Percentiles rank a stretch among this genome's conserved stretches.
phyloP scores from a whole-genome alignment of 2,113 vertebrate genomes.

The Fregetta grallaria region DNA sequence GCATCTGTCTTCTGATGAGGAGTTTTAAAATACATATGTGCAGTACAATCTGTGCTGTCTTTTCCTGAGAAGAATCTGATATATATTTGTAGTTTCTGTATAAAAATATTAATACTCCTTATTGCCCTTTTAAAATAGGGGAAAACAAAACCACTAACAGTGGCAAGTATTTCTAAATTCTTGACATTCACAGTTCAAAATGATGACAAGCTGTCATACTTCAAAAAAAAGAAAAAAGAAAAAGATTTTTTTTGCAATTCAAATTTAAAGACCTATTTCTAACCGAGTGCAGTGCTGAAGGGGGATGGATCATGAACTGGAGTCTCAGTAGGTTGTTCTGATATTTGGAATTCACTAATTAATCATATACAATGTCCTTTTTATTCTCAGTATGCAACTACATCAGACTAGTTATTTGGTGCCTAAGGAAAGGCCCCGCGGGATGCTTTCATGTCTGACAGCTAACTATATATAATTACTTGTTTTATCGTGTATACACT shows the following conservation, averaged over 20 bases:
- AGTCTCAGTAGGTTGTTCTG: background rate
- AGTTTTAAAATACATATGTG: background rate
- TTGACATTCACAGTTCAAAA: background rate
- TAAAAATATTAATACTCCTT: background rate
- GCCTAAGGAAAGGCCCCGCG: background rate
- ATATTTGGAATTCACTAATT: background rate
- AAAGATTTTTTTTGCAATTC: background rate
- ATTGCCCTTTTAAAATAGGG: background rate
- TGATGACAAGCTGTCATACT: background rate
- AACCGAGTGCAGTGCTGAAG: background rate
- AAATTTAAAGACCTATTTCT: background rate
- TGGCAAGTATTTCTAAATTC: background rate
- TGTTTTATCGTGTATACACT: background rate
- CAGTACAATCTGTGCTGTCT: background rate
- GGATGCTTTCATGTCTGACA: constrained; percentile 31
- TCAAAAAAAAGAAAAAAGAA: background rate
- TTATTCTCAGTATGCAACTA: background rate
- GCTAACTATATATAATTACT: constrained; percentile 31
- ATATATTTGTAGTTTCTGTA: background rate
- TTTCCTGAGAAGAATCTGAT: background rate
- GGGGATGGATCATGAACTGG: background rate
- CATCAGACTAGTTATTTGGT: background rate
- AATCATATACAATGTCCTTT: background rate
- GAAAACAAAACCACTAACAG: background rate
- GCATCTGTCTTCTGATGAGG: background rate